Percentiles rank a stretch among this genome's conserved stretches.
Evolutionary conservation across 2,888 invertebrate genomes (phyloP).

Genomic region (Platycnemis pennipes): DNA sequence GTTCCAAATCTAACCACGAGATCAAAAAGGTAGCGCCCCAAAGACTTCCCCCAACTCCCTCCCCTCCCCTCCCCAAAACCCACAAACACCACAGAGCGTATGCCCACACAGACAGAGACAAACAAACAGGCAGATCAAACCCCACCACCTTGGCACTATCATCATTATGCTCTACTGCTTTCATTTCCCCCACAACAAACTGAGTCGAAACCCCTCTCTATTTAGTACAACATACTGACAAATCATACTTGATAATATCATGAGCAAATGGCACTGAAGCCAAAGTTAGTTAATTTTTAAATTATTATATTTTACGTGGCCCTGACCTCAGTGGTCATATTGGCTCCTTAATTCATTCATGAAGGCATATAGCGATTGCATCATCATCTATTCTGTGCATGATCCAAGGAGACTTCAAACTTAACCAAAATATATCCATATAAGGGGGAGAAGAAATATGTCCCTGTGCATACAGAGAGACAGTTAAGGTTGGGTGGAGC

Average conservation of each 20-base stretch:
- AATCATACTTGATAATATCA: not conserved
- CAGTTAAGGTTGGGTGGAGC: not conserved
- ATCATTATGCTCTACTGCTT: not conserved
- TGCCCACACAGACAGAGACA: not conserved
- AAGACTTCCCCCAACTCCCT: slow-evolving; percentile 23
- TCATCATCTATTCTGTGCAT: slow-evolving; percentile 72
- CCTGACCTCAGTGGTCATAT: not conserved
- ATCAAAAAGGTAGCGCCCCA: slow-evolving; percentile 36
- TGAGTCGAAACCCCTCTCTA: not conserved
- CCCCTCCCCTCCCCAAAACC: slow-evolving; percentile 58
- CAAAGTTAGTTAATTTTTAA: not conserved
- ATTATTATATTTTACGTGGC: not conserved
- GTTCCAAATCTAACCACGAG: slow-evolving; percentile 58
- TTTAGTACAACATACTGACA: not conserved
- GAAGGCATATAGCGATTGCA: not conserved
- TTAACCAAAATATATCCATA: slow-evolving; percentile 52
- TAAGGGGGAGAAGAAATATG: slow-evolving; percentile 55
- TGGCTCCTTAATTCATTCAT: not conserved
- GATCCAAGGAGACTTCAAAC: slow-evolving; percentile 68
- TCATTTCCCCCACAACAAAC: not conserved
- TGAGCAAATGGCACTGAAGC: slow-evolving; percentile 7
- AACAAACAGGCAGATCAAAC: slow-evolving; percentile 25
- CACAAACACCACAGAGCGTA: not conserved
- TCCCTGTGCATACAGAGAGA: slow-evolving; percentile 26
- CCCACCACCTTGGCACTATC: not conserved